Evolutionary conservation across 2,888 invertebrate species (phyloP), one percentile per base, ranked within the genome.

Genomic region (Rotaria sp.): DNA sequence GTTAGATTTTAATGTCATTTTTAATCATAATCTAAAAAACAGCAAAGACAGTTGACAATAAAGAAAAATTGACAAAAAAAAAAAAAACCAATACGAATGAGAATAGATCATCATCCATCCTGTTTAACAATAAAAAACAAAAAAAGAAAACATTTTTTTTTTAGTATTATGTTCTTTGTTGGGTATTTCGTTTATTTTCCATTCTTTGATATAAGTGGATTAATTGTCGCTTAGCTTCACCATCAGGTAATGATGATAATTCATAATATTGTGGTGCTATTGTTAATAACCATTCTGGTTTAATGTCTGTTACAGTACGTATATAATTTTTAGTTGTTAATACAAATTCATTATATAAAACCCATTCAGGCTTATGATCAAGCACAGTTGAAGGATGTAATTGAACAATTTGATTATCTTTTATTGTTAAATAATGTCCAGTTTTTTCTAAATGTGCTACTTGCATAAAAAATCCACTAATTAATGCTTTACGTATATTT

Each of bases 291-390:
- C 93, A 93, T 88, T 93, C 93, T 21, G 93, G 97, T 93, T 98
- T 98, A 88, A 99, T 96, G 90, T 99, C 99, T 0, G 97, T 97
- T 26, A 98, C 97, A 0, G 98, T 99, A 88, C 99, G 93, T 89
- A 99, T 99, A 91, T 99, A 99, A 92, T 99, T 99, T 92, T 99
- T 99, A 87, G 98, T 97, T 88, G 99, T 99, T 88, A 99, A 93
- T 84, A 99, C 99, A 91, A 99, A 99, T 93, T 99, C 99, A 92
- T 99, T 98, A 92, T 99, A 99, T 87, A 99, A 94, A 74, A 98
- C 98, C 99, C 99, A 99, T 92, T 99, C 99, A 0, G 99, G 99
- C 91, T 99, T 99, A 92, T 99, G 99, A 92, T 98, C 98, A 87
- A 99, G 93, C 90, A 97, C 98, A 18, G 98, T 98, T 88, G 97